Conservation (phyloP, 2,113 vertebrate genomes). For the Camelus dromedarius region DNA sequence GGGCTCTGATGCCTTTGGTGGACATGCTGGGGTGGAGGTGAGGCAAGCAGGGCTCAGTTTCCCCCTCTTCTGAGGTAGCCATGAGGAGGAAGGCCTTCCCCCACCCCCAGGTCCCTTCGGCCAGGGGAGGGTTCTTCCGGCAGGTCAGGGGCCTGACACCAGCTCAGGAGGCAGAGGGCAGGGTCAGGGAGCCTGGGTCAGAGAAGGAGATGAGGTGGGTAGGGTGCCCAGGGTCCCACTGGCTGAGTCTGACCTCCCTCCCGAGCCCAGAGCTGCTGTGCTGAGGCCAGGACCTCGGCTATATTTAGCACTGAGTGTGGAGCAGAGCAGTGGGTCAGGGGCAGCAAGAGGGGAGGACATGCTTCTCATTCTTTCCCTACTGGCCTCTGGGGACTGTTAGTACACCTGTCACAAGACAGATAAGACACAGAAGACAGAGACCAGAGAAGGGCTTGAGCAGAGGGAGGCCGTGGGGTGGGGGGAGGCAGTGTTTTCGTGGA, state of each 20-base stretch:
- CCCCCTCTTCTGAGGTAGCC: neutral
- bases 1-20: neutral
- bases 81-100: neutral
- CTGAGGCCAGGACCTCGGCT: constrained; percentile 12
- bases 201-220: neutral
- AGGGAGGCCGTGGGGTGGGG: neutral
- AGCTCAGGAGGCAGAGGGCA: neutral
- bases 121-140: neutral
- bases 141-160: neutral
- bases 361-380: constrained; percentile 66
- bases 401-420: constrained; percentile 77
- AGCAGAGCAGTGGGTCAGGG: neutral
- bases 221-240: neutral
- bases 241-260: neutral
- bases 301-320: constrained; percentile 63
- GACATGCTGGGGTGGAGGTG: neutral
- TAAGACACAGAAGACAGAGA: constrained; percentile 48
- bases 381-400: constrained; percentile 50
- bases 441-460: neutral
- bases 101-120: neutral
- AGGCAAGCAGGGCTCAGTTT: neutral
- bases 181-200: neutral
- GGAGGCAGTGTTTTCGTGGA: neutral
- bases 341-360: neutral
- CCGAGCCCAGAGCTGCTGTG: neutral